Percentiles rank a stretch among this genome's conserved stretches.
Evolutionary conservation across 2,113 vertebrate species (phyloP).

Genomic region (Cyprinus carpio): DNA sequence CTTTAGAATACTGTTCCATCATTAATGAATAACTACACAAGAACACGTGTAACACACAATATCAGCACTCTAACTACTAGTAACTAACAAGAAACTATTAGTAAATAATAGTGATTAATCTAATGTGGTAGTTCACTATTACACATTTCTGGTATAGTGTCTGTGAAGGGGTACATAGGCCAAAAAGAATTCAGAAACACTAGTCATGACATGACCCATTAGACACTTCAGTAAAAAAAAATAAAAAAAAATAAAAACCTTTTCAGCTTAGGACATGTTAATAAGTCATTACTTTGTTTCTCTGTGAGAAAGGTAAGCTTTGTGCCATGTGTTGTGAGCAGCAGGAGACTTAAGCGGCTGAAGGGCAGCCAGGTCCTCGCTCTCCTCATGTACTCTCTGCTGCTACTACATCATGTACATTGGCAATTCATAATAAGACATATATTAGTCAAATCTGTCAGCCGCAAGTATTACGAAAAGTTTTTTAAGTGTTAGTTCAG

Average conservation of each 20-base stretch:
- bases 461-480: background rate
- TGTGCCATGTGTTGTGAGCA: conserved; percentile 48
- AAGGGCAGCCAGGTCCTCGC: conserved; percentile 23
- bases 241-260: background rate
- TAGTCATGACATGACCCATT: background rate
- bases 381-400: background rate
- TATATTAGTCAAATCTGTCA: background rate
- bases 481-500: background rate
- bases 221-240: background rate
- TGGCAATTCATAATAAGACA: background rate
- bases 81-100: too few relatives aligned
- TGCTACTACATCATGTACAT: too few relatives aligned
- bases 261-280: background rate
- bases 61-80: too few relatives aligned
- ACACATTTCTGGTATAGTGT: background rate
- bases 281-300: background rate
- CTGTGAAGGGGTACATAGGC: background rate
- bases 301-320: conserved; percentile 11
- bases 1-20: too few relatives aligned
- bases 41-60: too few relatives aligned
- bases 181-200: background rate
- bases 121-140: too few relatives aligned
- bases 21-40: too few relatives aligned
- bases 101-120: too few relatives aligned
- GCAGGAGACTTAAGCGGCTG: conserved; percentile 28